A percentile compares a stretch with the other conserved stretches of the same genome.
These are phyloP conservation scores for Microctenopoma lineatum DNA, from an alignment of 2,797 vertebrate genomes.

Conservation along the genomic window DNA sequence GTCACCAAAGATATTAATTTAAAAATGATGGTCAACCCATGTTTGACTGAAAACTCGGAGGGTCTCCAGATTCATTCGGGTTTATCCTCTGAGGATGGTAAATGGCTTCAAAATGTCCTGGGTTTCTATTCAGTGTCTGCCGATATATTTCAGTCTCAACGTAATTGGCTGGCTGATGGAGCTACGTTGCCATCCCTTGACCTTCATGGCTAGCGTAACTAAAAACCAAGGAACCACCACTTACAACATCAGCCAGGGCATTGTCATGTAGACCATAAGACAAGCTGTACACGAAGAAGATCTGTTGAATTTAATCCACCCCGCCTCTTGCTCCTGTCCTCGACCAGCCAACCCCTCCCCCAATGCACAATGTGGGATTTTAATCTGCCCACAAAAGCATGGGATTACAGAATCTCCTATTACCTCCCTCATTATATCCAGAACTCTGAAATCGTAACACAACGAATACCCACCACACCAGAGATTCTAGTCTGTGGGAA, in stretches of 20 bases:
- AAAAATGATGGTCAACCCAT: no score
- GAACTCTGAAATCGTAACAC: slow-evolving; percentile 10
- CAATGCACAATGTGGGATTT: slow-evolving; percentile 63
- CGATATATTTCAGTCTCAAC: not conserved
- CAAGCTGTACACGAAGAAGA: slow-evolving; percentile 72
- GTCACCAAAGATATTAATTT: no score
- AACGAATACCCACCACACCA: not conserved
- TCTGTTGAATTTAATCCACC: slow-evolving; percentile 72
- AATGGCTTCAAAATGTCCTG: not conserved
- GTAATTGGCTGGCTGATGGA: no score
- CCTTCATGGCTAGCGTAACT: not conserved
- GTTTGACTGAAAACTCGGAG: no score
- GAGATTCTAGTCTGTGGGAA: not conserved
- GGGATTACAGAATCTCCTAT: slow-evolving; percentile 72
- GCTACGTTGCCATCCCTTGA: not conserved
- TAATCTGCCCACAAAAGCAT: slow-evolving; percentile 74
- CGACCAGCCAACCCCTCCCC: slow-evolving; percentile 61
- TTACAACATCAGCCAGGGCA: not conserved
- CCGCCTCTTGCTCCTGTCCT: slow-evolving; percentile 34
- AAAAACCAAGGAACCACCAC: not conserved
- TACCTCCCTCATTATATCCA: slow-evolving; percentile 22
- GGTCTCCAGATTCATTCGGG: not conserved
- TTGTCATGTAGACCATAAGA: no score
- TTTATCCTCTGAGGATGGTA: not conserved
- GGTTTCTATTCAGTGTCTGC: not conserved